Percentiles rank a stretch among this genome's conserved stretches.
phyloP scores from a whole-genome alignment of 2,113 vertebrate species.

The Zingel zingel region DNA sequence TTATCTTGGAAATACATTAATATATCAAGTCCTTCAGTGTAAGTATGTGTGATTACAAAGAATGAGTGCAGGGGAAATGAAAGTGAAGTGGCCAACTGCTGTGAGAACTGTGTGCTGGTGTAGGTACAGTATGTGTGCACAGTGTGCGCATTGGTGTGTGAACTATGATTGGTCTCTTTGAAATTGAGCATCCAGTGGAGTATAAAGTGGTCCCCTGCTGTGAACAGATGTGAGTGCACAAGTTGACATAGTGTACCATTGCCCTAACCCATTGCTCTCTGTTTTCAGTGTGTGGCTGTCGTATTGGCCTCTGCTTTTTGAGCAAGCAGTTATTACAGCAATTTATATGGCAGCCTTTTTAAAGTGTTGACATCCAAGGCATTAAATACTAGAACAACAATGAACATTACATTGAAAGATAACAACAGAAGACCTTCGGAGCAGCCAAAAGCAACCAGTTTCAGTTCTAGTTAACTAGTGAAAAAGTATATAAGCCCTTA shows the following conservation, averaged over 20 bases:
- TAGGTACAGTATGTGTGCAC: neutral
- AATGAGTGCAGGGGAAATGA: neutral
- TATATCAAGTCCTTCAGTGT: constrained; percentile 31
- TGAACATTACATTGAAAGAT: neutral
- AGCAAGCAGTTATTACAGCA: neutral
- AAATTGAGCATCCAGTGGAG: constrained; percentile 25
- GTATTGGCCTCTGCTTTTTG: neutral
- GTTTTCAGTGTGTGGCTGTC: neutral
- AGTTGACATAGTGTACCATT: neutral
- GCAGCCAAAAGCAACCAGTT: neutral
- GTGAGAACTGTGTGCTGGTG: constrained; percentile 9
- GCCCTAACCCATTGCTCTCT: neutral
- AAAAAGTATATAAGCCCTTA: no score
- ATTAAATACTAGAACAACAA: neutral
- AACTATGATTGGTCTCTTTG: neutral
- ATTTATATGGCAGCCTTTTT: neutral
- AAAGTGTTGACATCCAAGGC: neutral
- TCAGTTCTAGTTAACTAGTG: no score
- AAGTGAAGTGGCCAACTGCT: constrained; percentile 42
- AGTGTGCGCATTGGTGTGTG: neutral
- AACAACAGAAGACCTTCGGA: neutral
- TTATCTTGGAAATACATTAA: constrained; percentile 46
- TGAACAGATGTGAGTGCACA: constrained; percentile 2
- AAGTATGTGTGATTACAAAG: constrained; percentile 14
- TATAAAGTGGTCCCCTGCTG: constrained; percentile 43